Evolutionary conservation across 2,113 vertebrate genomes (phyloP).

Genomic region (Sarotherodon lohbergeri): DNA sequence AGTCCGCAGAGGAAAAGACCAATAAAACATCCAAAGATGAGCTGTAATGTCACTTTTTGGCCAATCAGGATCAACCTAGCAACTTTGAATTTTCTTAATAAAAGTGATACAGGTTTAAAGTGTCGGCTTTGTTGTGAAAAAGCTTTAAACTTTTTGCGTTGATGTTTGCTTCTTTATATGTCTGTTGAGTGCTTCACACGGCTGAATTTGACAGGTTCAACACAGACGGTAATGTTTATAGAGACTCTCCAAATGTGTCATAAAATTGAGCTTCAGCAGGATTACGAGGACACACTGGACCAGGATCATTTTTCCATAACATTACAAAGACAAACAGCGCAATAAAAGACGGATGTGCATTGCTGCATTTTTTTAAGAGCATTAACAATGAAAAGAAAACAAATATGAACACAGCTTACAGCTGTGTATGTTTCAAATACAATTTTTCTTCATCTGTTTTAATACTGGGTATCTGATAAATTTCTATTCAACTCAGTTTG

Average conservation of each 20-base stretch:
- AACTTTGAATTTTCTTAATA: conserved; percentile 45
- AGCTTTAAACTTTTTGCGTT: not conserved
- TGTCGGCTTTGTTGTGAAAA: not conserved
- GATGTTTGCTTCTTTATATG: not conserved
- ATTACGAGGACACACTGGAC: not conserved
- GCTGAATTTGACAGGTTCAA: not conserved
- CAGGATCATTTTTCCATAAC: not conserved
- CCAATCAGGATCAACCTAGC: conserved; percentile 12
- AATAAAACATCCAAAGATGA: conserved; percentile 59
- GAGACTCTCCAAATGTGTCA: not conserved
- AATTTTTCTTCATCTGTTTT: not conserved
- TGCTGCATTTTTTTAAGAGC: not conserved
- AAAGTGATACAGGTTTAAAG: conserved; percentile 6
- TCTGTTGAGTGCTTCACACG: not conserved
- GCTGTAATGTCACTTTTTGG: conserved; percentile 43
- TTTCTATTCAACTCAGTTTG: not conserved
- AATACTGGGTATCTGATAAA: not conserved
- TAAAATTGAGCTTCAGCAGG: not conserved
- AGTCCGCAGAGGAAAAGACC: not conserved
- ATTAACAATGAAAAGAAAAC: not conserved
- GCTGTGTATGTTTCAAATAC: not conserved
- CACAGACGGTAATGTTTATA: not conserved
- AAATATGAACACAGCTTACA: not conserved
- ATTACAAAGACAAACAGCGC: not conserved
- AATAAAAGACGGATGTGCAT: not conserved